Evolutionary conservation across 2,113 vertebrate species (phyloP), one percentile per base, ranked within the genome.

Genomic region (Platycercus adscitus): DNA sequence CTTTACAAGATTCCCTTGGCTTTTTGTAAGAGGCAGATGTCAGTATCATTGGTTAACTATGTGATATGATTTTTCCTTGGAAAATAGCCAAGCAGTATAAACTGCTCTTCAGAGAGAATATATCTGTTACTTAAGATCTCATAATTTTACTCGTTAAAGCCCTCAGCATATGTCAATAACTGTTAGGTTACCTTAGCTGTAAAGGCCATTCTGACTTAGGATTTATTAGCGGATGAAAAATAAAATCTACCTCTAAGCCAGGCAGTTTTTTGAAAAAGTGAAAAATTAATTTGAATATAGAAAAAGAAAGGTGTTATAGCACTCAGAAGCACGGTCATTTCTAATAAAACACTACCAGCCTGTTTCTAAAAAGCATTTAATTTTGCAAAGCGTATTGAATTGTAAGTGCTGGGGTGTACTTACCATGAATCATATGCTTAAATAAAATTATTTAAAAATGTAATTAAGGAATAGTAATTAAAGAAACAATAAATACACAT

Each of bases 1-100:
- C 39, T 95, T 96, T 89, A 85, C 33, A 63, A 58, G 61, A 92
- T 75, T 96, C 91, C 89, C 83, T 69, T 78, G 55, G 50, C 84
- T 95, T 93, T 71, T 89, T 88, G 37, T 25, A 89, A 92, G 73
- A 92, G 81, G 53, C 61, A 97, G 89, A 78, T 95, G 88, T 89
- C 89, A 92, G 55, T 90, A 89, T 92, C 69, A 44, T 17, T 87
- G 49, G 50, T 88, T 97, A 95, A 96, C 56, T 77, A 65, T 84
- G 43, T 55, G 87, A 46, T 94, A 87, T 20, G 72, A 56, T 91
- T 96, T 95, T 94, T 69, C 31, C 81, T 95, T 97, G 87, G 77
- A 96, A 82, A 60, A 28, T 16, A 55, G 91, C 79, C 92, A 96
- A 92, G 29, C 65, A 8, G 2, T 39, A 83, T 78, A 89, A 96